Conservation (phyloP, 2,113 vertebrate genomes). For the Castor canadensis region DNA sequence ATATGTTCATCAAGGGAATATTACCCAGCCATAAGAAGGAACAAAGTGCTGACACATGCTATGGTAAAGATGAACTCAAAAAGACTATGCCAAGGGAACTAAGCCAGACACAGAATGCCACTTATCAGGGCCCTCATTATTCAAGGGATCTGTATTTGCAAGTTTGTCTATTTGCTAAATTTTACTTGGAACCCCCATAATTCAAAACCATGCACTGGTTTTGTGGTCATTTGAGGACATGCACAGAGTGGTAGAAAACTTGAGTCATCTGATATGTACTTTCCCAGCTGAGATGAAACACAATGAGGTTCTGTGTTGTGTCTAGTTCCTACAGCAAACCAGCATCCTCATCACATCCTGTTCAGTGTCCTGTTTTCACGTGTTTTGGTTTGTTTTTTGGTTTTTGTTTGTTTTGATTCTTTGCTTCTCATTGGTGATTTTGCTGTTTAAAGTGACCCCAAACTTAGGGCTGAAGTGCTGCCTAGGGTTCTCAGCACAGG, state of each 20-base stretch:
- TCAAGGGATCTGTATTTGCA: background rate
- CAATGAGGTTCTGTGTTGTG: too few species aligned
- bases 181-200: background rate
- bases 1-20: too few species aligned
- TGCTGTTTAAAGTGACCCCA: background rate
- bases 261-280: background rate
- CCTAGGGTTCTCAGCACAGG: background rate
- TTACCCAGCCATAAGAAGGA: background rate
- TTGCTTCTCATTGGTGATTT: background rate
- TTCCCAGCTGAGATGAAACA: background rate
- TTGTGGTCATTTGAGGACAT: background rate
- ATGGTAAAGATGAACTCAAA: background rate
- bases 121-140: fast-evolving
- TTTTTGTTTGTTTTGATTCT: too few species aligned
- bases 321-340: background rate
- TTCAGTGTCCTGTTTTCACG: background rate
- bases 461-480: background rate
- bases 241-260: too few species aligned
- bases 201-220: background rate
- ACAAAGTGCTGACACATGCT: background rate
- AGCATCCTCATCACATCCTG: background rate
- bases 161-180: background rate
- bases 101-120: background rate
- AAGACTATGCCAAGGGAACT: too few species aligned
- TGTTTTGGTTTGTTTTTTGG: too few species aligned